These are phyloP conservation scores for Oconnorella tubifera DNA, from an alignment of 2,888 invertebrate genomes.

Conservation along the genomic window DNA sequence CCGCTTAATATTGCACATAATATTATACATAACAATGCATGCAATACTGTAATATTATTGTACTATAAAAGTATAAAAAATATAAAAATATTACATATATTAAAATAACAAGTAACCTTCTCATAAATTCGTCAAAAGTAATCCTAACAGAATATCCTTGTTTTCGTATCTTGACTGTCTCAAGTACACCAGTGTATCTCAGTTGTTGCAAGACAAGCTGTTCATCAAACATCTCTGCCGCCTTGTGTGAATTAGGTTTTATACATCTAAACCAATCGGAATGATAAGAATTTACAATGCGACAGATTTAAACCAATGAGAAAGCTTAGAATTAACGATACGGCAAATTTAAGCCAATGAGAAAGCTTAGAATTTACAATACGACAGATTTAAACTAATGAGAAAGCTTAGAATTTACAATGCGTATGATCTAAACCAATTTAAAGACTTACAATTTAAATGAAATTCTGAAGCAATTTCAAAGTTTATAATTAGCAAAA, in stretches of 20 bases:
- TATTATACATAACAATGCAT: too few species aligned
- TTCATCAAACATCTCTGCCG: slow-evolving; percentile 38
- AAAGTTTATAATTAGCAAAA: too few species aligned
- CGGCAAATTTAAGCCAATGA: background rate
- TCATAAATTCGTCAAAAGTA: slow-evolving; percentile 28
- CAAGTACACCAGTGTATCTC: slow-evolving; percentile 51
- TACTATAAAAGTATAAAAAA: background rate
- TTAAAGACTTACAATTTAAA: too few species aligned
- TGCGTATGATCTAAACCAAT: too few species aligned
- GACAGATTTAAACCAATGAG: background rate
- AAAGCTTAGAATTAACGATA: background rate
- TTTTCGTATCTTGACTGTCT: slow-evolving; percentile 48
- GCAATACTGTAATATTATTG: background rate
- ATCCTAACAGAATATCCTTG: slow-evolving; percentile 66
- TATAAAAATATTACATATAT: background rate
- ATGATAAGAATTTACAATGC: background rate
- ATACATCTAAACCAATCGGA: too few species aligned
- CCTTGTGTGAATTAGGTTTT: slow-evolving; percentile 45
- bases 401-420: too few species aligned
- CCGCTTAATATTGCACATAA: too few species aligned
- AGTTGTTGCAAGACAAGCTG: slow-evolving; percentile 47
- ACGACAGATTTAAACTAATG: background rate
- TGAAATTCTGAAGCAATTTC: too few species aligned
- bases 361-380: background rate
- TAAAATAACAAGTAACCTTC: slow-evolving; percentile 30